A percentile compares a stretch with the other conserved stretches of the same genome.
These are phyloP conservation scores for Folsomia candida DNA, from an alignment of 2,888 invertebrate species.

Conservation along the genomic window DNA sequence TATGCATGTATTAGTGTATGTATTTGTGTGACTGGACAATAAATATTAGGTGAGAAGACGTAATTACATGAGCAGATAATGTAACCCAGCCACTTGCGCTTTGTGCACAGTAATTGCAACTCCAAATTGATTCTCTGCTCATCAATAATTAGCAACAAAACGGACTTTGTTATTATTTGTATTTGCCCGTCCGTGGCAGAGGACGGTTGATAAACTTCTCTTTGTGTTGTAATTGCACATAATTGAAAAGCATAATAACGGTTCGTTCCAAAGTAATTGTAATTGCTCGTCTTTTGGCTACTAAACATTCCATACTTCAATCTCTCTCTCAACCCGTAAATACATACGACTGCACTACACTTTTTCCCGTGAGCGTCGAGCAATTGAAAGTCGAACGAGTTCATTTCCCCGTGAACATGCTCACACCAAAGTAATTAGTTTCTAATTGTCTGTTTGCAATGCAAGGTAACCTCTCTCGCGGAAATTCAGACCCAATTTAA, in stretches of 20 bases:
- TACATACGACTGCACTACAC: too few relatives aligned
- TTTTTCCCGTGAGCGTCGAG: neutral
- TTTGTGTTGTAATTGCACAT: neutral
- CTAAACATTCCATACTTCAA: neutral
- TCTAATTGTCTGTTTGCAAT: neutral
- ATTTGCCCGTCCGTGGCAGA: too few relatives aligned
- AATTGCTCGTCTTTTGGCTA: neutral
- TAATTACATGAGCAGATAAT: too few relatives aligned
- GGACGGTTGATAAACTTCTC: neutral
- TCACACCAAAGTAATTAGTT: neutral
- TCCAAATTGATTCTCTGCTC: neutral
- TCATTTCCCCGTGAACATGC: neutral
- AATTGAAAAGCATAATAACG: neutral
- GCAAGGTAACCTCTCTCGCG: neutral
- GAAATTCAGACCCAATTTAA: neutral
- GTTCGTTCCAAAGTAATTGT: neutral
- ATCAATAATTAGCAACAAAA: neutral
- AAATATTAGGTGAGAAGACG: too few relatives aligned
- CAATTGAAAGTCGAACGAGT: neutral
- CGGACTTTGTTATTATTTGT: too few relatives aligned
- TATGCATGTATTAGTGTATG: too few relatives aligned
- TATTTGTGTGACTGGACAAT: too few relatives aligned
- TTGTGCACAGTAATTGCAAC: too few relatives aligned
- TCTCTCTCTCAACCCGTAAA: neutral
- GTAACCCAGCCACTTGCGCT: too few relatives aligned